Base-by-base conservation (phyloP, 2,113 vertebrate genomes). In the Phylloscopus whistleri region DNA sequence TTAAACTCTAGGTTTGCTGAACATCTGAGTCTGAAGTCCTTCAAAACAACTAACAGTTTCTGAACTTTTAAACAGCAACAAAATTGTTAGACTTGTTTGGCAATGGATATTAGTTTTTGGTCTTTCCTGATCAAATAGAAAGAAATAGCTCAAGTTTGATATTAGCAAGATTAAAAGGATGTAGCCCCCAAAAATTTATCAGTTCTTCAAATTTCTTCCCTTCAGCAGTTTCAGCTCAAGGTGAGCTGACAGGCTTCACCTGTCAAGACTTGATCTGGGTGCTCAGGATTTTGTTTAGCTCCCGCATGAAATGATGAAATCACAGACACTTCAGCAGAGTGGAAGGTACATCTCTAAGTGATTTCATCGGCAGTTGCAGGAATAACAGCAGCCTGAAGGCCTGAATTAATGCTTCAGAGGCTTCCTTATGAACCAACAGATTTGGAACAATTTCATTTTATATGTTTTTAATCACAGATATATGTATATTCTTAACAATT, bases 251-350 rank as follows among this genome's bases (percentile, higher is more conserved):
- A 89, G 74, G 52, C 26, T 93, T 87, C 87, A 93, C 94, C 85
- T 77, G 97, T 78, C 70, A 68, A 94, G 87, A 94, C 96, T 76
- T 94, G 96, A 97, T 72, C 68, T 63, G 79, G 37, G n/a, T 35
- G 60, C 68, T 87, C 83, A 74, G 85, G 91, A 60, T 84, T 93
- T 81, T 88, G 87, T 93, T 91, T 69, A 78, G 62, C 60, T 95
- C 37, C 74, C 75, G 48, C n/a, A 75, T 3, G 23, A 90, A 66
- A 72, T 59, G 78, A 93, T 46, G 52, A 96, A 64, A 76, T 88
- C 64, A 51, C 8, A 24, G 59, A 88, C 67, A 90, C 35, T 51
- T 62, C 46, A 81, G 83, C 68, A 48, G 58, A 79, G 24, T 46
- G 77, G 67, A 92, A 90, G 60, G 77, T 66, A 85, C 37, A 4